These are phyloP conservation scores for Lophotis ruficrista DNA, from an alignment of 2,113 vertebrate species.

Conservation along the genomic window DNA sequence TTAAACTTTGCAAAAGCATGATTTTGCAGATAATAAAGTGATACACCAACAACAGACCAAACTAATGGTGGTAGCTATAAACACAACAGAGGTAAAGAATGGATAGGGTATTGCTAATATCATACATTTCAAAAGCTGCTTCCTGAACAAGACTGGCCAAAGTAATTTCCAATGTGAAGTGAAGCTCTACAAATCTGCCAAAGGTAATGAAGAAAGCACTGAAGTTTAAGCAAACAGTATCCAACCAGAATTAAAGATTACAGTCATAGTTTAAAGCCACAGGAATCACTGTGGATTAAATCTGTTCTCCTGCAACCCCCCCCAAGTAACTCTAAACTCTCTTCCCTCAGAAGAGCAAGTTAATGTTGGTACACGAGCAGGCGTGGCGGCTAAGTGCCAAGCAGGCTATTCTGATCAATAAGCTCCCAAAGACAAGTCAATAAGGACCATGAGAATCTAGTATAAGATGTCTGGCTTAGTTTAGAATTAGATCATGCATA, in stretches of 20 bases:
- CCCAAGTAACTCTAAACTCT: background rate
- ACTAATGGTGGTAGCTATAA: background rate
- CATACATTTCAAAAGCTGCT: background rate
- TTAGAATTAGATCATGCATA: background rate
- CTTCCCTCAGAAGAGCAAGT: background rate
- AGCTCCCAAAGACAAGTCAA: background rate
- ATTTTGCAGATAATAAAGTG: background rate
- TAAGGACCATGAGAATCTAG: background rate
- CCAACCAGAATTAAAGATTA: background rate
- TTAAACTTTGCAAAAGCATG: background rate
- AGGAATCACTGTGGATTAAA: background rate
- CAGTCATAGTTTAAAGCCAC: background rate
- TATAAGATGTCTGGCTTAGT: background rate
- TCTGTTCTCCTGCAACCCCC: background rate
- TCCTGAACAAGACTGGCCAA: background rate
- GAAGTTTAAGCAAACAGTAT: background rate
- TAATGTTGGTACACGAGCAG: background rate
- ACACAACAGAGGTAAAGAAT: background rate
- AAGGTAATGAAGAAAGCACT: background rate
- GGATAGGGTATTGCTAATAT: background rate
- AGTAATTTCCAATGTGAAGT: background rate
- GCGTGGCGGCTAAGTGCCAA: background rate
- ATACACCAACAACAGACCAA: background rate
- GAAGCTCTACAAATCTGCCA: background rate
- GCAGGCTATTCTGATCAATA: background rate